Evolutionary conservation across 2,113 vertebrate species (phyloP).

Genomic region (Pica pica): DNA sequence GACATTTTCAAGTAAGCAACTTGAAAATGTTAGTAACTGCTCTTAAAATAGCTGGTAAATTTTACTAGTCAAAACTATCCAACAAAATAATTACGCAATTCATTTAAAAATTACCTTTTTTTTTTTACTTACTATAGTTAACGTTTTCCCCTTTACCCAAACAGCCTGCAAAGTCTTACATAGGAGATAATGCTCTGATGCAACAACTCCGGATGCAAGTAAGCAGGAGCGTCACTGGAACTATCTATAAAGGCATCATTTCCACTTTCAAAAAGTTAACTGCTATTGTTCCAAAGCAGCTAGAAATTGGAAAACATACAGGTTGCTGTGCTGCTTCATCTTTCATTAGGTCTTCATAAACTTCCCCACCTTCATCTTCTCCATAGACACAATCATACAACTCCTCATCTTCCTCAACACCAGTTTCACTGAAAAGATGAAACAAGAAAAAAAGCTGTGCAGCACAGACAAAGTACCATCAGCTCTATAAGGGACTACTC

Average conservation of each 20-base stretch:
- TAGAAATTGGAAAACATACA: constrained; percentile 61
- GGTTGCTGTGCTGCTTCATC: constrained; percentile 82
- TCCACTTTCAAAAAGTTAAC: not conserved
- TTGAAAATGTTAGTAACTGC: not conserved
- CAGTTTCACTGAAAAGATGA: constrained; percentile 79
- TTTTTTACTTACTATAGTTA: not conserved
- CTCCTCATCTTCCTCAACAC: constrained; percentile 86
- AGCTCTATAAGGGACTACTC: not conserved
- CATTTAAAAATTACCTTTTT: not conserved
- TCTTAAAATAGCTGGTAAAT: not conserved
- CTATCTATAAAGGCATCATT: not conserved
- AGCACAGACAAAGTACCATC: not conserved
- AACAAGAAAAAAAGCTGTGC: not conserved
- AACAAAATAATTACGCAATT: not conserved
- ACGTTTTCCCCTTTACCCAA: not conserved
- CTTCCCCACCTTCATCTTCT: constrained; percentile 93
- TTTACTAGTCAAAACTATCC: not conserved
- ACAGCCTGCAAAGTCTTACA: not conserved
- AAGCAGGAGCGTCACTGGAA: not conserved
- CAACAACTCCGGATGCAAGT: rapidly evolving
- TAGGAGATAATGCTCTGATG: rapidly evolving
- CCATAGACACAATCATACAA: constrained; percentile 96
- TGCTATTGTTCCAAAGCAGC: not conserved
- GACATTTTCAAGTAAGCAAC: not conserved
- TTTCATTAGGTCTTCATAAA: constrained; percentile 98